Evolutionary conservation across 2,888 invertebrate genomes (phyloP), one percentile per base, ranked within the genome.

Genomic region (Cabera pusaria): DNA sequence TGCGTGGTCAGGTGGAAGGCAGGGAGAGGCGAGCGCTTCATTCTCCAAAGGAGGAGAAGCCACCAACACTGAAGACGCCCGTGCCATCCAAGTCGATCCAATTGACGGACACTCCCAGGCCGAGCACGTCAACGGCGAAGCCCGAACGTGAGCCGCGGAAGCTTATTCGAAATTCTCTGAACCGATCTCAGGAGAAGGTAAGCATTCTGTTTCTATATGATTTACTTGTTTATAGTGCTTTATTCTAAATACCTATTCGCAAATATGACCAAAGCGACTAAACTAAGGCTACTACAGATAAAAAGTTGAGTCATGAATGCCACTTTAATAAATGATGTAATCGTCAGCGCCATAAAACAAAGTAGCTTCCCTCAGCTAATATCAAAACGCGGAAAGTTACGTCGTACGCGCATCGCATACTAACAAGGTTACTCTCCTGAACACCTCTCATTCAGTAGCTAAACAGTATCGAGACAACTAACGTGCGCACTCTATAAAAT

Each of bases 161-260:
- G 51, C 47, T 68, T 7, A 54, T 59, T 22, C 64, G 80, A 14
- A 48, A 18, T 9, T 46, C 66, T 7, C 56, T 74, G 3, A 79
- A 56, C 37, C 64, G 75, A 34, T 66, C 78, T 5, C 74, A 69
- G 40, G 85, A 86, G 35, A 86, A 84, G 72, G 84, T 86, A 69
- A 67, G 60, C 44, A 19, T 6, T n/a, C n/a, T n/a, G n/a, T n/a
- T n/a, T n/a, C n/a, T n/a, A n/a, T n/a, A n/a, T n/a, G n/a, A n/a
- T n/a, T n/a, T n/a, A 14, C 14, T 14, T 14, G 14, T 14, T 14
- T 14, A 3, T 14, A 14, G 14, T 14, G 2, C 4, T 14, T 14
- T 14, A 14, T 14, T 14, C 4, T 2, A 3, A 14, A 14, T 2
- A 14, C 4, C 14, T 4, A 14, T 14, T 14, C 4, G 2, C 14